Evolutionary conservation across 37 sponge, comb jelly and placozoan genomes (phyloP).

Genomic region (Aplysina aerophoba): DNA sequence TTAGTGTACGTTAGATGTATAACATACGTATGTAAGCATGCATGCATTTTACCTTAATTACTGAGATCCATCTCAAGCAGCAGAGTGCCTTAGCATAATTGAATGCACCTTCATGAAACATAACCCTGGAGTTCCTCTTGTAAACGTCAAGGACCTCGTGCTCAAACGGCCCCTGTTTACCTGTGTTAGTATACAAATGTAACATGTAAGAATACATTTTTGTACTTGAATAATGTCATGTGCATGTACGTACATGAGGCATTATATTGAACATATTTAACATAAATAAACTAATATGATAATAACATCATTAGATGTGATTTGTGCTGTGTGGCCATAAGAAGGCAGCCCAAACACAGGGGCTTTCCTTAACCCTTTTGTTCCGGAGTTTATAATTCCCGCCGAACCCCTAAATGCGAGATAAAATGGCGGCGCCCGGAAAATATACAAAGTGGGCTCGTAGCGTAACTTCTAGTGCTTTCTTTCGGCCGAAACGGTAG

Average conservation of each 20-base stretch:
- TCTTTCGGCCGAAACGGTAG: no score
- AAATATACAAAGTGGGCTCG: no score
- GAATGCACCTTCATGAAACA: not conserved
- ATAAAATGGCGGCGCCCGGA: no score
- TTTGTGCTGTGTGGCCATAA: no score
- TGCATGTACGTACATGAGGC: not conserved
- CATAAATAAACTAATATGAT: not conserved
- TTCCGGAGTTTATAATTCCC: no score
- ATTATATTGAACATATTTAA: not conserved
- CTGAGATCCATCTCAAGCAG: not conserved
- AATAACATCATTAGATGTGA: not conserved
- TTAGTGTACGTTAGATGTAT: not conserved
- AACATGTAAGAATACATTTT: not conserved
- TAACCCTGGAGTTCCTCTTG: not conserved
- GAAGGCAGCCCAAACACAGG: no score
- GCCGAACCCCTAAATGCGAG: no score
- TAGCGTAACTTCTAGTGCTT: no score
- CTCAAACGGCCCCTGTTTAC: not conserved
- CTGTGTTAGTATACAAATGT: no score
- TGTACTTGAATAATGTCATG: not conserved
- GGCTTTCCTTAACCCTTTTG: no score
- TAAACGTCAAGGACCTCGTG: not conserved
- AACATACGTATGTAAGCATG: not conserved
- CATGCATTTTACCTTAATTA: not conserved
- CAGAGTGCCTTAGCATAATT: conserved; percentile 19